Base-by-base conservation (phyloP, 2,888 invertebrate genomes). In the Pandemis corylana region DNA sequence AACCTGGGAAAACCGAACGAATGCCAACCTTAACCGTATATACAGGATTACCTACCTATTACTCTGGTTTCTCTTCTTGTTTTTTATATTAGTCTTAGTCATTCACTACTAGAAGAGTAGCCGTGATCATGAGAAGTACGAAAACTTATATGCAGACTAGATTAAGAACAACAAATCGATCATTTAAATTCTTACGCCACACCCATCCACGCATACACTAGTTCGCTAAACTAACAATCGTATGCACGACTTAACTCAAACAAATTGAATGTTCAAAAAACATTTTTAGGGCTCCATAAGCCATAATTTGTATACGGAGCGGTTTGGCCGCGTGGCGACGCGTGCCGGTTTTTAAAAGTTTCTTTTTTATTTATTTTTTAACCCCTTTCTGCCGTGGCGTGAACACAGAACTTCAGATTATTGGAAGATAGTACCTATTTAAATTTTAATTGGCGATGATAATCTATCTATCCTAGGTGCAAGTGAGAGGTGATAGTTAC, bases 251-350 rank as follows among this genome's bases (percentile, higher is more conserved):
- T 78, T 76, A 77, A 74, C 76, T 76, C 28, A 59, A 72, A 78
- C 76, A 78, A 78, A 77, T 75, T 78, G 77, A 84, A 83, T 85
- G 85, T 85, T 85, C 86, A 86, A 85, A 84, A 84, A 84, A 83
- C 76, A 80, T 83, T 86, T 85, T 85, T 86, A 83, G 84, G 85
- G 85, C 77, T 76, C 80, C 73, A 75, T 92, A 92, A 93, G 91
- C 93, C 90, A 86, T 91, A 84, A 93, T 93, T 94, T 94, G 94
- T 93, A 93, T 90, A 91, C 91, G 80, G 79, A 81, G 88, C 86
- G 75, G 75, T 75, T 49, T 42, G 36, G 81, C 44, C 93, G 90
- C 91, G 92, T 84, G 90, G 36, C 87, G 90, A 13, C 92, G 85
- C 93, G 93, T 89, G 93, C 15, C 85, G 63, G 41, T 69, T 28